Percentiles rank a stretch among this genome's conserved stretches.
phyloP scores from a whole-genome alignment of 2,797 vertebrate species.

The Syngnathus rostellatus region DNA sequence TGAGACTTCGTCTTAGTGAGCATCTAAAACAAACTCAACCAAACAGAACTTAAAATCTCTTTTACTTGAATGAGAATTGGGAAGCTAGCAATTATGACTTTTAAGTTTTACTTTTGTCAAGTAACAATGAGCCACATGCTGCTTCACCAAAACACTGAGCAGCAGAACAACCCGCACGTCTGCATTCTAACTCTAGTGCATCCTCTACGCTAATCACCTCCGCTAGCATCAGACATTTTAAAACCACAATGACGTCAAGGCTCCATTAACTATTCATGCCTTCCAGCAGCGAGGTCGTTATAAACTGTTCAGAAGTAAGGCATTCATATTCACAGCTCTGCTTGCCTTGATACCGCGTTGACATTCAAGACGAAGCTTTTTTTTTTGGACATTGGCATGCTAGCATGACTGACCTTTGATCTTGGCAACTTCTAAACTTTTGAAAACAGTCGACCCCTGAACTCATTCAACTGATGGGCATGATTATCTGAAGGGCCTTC shows the following conservation, averaged over 20 bases:
- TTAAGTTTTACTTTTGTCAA: no score
- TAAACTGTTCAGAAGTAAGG: conserved; percentile 23
- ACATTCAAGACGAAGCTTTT: conserved; percentile 17
- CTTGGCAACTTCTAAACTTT: not conserved
- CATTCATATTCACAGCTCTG: conserved; percentile 45
- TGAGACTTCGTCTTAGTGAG: no score
- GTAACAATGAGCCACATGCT: no score
- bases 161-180: not conserved
- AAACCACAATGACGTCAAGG: conserved; percentile 38
- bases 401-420: not conserved
- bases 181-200: not conserved
- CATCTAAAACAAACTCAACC: no score
- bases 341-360: conserved; percentile 18
- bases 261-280: conserved; percentile 51
- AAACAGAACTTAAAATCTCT: no score
- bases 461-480: not conserved
- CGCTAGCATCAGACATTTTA: conserved; percentile 39
- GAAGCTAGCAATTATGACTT: no score
- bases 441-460: not conserved
- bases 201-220: conserved; percentile 16
- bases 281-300: conserved; percentile 21
- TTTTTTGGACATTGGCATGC: not conserved
- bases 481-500: not conserved
- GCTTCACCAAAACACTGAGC: no score
- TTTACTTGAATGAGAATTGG: no score